These are phyloP conservation scores for Drosophila prolongata DNA, from an alignment of 2,888 invertebrate genomes.

Conservation along the genomic window DNA sequence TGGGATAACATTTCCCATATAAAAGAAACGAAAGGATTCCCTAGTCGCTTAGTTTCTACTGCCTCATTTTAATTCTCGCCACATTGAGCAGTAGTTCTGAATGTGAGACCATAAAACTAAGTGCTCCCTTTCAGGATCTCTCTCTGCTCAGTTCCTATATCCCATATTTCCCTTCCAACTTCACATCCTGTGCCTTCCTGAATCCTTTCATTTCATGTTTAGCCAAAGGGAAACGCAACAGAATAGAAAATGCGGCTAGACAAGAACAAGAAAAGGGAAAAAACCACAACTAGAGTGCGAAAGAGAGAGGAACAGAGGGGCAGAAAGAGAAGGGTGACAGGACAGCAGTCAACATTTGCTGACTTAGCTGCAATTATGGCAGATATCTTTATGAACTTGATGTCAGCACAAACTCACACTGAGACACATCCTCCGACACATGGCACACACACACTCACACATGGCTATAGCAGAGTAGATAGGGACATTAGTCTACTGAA, in stretches of 20 bases:
- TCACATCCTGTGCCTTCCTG: slow-evolving; percentile 50
- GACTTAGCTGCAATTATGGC: slow-evolving; percentile 71
- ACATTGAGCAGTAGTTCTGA: slow-evolving; percentile 56
- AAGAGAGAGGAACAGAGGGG: slow-evolving; percentile 9
- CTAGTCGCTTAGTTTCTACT: neutral
- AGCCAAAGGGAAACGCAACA: slow-evolving; percentile 45
- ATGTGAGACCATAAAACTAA: slow-evolving; percentile 54
- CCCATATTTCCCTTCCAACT: slow-evolving; percentile 31
- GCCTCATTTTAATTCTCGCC: slow-evolving; percentile 33
- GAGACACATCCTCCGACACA: slow-evolving; percentile 21
- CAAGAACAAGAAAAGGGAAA: slow-evolving; percentile 20
- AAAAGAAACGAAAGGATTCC: neutral
- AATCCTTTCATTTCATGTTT: slow-evolving; percentile 67
- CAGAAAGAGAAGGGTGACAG: slow-evolving; percentile 1
- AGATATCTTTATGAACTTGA: slow-evolving; percentile 67
- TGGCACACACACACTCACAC: slow-evolving; percentile 7
- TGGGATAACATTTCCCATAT: neutral
- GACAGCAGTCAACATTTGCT: slow-evolving; percentile 62
- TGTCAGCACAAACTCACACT: slow-evolving; percentile 43
- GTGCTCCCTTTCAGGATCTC: slow-evolving; percentile 45
- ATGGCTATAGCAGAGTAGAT: slow-evolving; percentile 2
- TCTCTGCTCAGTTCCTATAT: slow-evolving; percentile 9
- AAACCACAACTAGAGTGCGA: slow-evolving; percentile 1
- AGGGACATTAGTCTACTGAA: slow-evolving; percentile 18
- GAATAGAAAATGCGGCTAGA: slow-evolving; percentile 42